phyloP scores from a whole-genome alignment of 2,113 vertebrate species.

The Platysteira castanea region DNA sequence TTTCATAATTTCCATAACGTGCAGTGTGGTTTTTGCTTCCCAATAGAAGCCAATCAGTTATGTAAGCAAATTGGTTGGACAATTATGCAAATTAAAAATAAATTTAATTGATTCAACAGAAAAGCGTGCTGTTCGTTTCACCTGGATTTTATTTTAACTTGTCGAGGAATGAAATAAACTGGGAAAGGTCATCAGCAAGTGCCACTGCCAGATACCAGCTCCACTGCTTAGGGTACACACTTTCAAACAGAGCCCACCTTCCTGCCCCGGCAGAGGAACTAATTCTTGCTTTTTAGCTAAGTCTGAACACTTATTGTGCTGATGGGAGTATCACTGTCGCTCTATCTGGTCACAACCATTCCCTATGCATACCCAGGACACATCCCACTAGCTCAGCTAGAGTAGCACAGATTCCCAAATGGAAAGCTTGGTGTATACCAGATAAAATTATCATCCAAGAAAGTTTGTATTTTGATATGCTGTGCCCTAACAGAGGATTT shows the following conservation, averaged over 20 bases:
- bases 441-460: background rate
- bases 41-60: background rate
- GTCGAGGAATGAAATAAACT: background rate
- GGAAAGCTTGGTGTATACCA: background rate
- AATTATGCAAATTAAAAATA: constrained; percentile 8
- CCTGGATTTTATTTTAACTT: background rate
- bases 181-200: background rate
- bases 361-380: background rate
- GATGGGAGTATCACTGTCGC: background rate
- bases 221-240: no score
- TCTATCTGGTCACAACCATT: background rate
- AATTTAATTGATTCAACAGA: background rate
- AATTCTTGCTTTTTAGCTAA: background rate
- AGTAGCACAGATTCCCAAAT: background rate
- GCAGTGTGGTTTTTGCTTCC: background rate
- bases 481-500: background rate
- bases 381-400: background rate
- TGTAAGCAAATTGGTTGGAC: background rate
- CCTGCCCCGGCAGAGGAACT: background rate
- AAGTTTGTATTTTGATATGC: background rate
- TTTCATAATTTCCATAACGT: background rate
- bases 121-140: background rate
- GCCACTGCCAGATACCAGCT: background rate
- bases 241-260: rapidly evolving
- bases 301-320: background rate